Evolutionary conservation across 1,140 invertebrate species (phyloP), one percentile per base, ranked within the genome.

Genomic region (Daktulosphaira vitifoliae): DNA sequence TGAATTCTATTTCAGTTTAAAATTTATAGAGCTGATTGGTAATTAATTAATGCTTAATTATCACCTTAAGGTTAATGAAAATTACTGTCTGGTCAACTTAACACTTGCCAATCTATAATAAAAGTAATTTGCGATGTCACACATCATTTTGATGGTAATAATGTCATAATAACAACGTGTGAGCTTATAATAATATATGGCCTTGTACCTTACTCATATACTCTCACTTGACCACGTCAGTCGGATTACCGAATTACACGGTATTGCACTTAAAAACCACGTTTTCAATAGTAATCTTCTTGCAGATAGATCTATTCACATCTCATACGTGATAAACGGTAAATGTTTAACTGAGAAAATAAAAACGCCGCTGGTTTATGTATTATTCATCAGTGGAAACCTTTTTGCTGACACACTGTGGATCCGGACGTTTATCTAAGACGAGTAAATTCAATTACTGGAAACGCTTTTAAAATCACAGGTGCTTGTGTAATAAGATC

Each of bases 201-300:
- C 29, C 29, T 33, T 33, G 29, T 18, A 44, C 23, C 11, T 20
- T 25, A 23, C 22, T 44, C 42, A 29, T 33, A 7, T 26, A 59
- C 9, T 13, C 11, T 44, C 23, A 42, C 16, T 33, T 33, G 29
- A 11, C 5, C 29, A 33, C 29, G 5, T 6, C 5, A 5, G 29
- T 9, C 25, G 25, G 23, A 20, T 59, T 59, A 42, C 23, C 39
- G 54, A 18, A 59, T 59, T 46, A 59, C 54, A 59, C 54, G 4
- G 23, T 26, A 59, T 26, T 59, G 54, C 54, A 59, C 54, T 59
- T 59, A 59, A 44, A 56, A 56, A 56, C 26, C 38, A 26, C 23
- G 26, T 25, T 44, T 59, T 25, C 20, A 56, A 53, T 11, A 53
- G 11, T 15, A 15, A 1, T n/a, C n/a, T n/a, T n/a, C n/a, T n/a